These are phyloP conservation scores for Hyphantria cunea DNA, from an alignment of 1,140 invertebrate species.

Conservation along the genomic window DNA sequence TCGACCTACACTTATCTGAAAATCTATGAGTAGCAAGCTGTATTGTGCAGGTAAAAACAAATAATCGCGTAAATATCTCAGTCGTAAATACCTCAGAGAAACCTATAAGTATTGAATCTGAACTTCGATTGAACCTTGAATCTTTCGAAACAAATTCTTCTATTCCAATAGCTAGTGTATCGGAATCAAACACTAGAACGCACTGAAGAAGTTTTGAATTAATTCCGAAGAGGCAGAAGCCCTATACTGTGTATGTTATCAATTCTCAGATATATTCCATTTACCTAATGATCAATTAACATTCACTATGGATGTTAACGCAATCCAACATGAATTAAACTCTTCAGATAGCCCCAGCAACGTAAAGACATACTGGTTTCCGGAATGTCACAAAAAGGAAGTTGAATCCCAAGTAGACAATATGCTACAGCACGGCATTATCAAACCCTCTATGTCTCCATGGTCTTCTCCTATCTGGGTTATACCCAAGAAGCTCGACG, in stretches of 20 bases:
- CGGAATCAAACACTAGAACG: slow-evolving; percentile 8
- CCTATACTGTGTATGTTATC: slow-evolving; percentile 18
- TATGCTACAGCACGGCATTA: slow-evolving; percentile 51
- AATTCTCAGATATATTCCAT: too few species aligned
- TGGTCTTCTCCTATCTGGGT: slow-evolving; percentile 48
- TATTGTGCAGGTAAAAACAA: slow-evolving; percentile 25
- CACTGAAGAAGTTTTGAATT: slow-evolving; percentile 18
- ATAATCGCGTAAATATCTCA: too few species aligned
- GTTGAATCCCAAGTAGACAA: slow-evolving; percentile 53
- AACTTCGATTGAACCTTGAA: background rate
- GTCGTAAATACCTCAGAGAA: too few species aligned
- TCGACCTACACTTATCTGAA: too few species aligned
- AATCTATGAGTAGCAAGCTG: slow-evolving; percentile 29
- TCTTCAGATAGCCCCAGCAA: slow-evolving; percentile 11
- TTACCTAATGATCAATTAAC: too few species aligned
- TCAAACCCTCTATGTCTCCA: too few species aligned
- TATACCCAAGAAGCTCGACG: too few species aligned
- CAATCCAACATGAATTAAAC: slow-evolving; percentile 32
- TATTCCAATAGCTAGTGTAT: slow-evolving; percentile 6
- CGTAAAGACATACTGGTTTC: slow-evolving; percentile 56
- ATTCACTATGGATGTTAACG: slow-evolving; percentile 26
- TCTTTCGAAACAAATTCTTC: background rate
- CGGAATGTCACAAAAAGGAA: slow-evolving; percentile 45
- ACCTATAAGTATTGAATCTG: slow-evolving; percentile 15
- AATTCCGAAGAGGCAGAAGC: slow-evolving; percentile 33